These are phyloP conservation scores for Alfaro cultratus DNA, from an alignment of 2,797 vertebrate species.

Conservation along the genomic window DNA sequence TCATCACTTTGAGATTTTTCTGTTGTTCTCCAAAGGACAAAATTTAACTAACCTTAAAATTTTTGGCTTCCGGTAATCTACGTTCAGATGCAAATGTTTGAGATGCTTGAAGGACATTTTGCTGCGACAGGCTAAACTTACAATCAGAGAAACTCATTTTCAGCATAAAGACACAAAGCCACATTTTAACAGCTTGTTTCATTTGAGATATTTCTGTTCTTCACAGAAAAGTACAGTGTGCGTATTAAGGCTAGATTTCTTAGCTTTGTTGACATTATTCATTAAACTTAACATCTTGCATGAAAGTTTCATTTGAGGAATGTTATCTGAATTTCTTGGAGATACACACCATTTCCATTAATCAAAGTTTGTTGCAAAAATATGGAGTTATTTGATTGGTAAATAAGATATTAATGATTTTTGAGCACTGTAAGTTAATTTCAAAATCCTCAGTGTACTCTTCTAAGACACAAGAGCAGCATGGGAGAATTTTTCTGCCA, in stretches of 20 bases:
- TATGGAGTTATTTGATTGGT: too few relatives aligned
- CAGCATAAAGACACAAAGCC: not conserved
- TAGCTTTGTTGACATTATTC: not conserved
- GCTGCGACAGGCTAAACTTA: not conserved
- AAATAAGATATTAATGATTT: too few relatives aligned
- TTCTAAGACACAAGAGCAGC: too few relatives aligned
- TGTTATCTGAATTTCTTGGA: too few relatives aligned
- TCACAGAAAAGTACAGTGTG: not conserved
- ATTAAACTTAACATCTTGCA: not conserved
- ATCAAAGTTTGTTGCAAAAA: too few relatives aligned
- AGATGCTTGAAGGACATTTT: not conserved
- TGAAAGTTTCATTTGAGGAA: too few relatives aligned
- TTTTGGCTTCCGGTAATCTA: not conserved
- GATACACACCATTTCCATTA: too few relatives aligned
- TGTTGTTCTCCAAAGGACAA: not conserved
- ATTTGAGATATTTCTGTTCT: not conserved
- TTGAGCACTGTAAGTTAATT: too few relatives aligned
- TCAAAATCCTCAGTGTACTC: too few relatives aligned
- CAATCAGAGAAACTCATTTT: not conserved
- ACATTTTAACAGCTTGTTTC: not conserved
- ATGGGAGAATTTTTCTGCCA: too few relatives aligned
- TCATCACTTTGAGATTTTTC: not conserved
- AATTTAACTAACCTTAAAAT: not conserved
- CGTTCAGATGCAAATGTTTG: not conserved
- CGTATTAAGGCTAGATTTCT: not conserved